phyloP scores from a whole-genome alignment of 2,797 vertebrate genomes.

The Orestias chungarensis region DNA sequence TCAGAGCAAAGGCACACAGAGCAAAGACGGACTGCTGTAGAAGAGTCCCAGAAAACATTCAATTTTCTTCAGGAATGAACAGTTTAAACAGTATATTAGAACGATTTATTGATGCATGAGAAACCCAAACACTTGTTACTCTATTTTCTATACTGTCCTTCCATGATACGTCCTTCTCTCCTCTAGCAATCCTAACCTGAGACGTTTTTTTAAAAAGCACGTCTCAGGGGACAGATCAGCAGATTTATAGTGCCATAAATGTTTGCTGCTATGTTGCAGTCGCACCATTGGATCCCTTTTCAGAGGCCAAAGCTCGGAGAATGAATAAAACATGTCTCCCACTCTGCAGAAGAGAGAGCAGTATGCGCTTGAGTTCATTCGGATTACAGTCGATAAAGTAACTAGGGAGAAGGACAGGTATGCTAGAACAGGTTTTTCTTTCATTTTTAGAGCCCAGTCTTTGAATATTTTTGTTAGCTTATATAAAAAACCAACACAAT shows the following conservation, averaged over 20 bases:
- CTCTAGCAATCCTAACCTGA: conserved; percentile 51
- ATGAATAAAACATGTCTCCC: conserved; percentile 73
- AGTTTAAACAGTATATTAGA: neutral
- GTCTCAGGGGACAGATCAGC: conserved; percentile 65
- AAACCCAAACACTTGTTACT: conserved; percentile 36
- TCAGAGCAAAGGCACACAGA: conserved; percentile 76
- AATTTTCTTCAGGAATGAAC: neutral
- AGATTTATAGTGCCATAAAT: conserved; percentile 62
- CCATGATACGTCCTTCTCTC: conserved; percentile 46
- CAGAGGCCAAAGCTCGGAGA: conserved; percentile 50
- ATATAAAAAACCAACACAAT: neutral
- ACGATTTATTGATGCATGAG: too few relatives aligned
- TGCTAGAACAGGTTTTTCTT: conserved; percentile 10
- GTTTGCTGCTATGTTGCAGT: conserved; percentile 44
- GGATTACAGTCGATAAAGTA: conserved; percentile 52
- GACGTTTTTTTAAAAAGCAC: conserved; percentile 52
- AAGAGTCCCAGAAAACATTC: conserved; percentile 33
- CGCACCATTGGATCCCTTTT: conserved; percentile 57
- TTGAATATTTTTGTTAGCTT: neutral
- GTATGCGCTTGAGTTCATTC: conserved; percentile 63
- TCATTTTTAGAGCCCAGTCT: neutral
- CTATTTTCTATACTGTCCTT: conserved; percentile 35
- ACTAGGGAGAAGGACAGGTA: conserved; percentile 32
- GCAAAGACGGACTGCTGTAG: conserved; percentile 80
- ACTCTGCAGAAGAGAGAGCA: conserved; percentile 42